Conservation (phyloP, 2,888 invertebrate genomes). For the Eristalis tenax region DNA sequence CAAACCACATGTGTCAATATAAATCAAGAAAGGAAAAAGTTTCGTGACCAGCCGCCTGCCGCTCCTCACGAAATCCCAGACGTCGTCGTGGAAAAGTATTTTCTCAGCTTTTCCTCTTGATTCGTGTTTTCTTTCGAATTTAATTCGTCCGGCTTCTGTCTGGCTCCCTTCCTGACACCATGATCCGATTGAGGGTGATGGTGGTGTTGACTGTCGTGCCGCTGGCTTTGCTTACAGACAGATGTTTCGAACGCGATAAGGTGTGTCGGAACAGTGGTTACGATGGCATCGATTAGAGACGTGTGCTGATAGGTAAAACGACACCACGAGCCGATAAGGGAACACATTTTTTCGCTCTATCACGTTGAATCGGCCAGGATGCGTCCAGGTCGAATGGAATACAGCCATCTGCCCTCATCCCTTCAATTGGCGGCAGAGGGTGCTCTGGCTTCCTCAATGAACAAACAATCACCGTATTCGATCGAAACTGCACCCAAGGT, state of each 20-base stretch:
- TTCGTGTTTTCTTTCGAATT: not conserved
- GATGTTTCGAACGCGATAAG: constrained; percentile 40
- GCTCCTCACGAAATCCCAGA: not conserved
- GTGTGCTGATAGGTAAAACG: constrained; percentile 32
- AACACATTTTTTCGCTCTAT: constrained; percentile 19
- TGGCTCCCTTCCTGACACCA: constrained; percentile 20
- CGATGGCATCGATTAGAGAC: constrained; percentile 26
- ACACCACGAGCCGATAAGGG: constrained; percentile 26
- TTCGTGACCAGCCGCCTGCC: constrained; percentile 30
- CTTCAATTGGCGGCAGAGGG: not conserved
- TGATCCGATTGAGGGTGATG: not conserved
- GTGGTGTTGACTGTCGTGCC: not conserved
- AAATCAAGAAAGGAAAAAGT: constrained; percentile 41
- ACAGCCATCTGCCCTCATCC: constrained; percentile 37
- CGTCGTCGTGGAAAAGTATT: not conserved
- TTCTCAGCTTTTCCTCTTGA: not conserved
- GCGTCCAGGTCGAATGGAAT: constrained; percentile 2
- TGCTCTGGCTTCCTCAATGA: not conserved
- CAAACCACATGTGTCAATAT: constrained; percentile 45
- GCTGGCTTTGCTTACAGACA: constrained; percentile 22
- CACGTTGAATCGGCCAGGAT: not conserved
- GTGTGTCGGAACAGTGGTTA: constrained; percentile 45
- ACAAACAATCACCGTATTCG: not conserved
- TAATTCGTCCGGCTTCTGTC: not conserved
- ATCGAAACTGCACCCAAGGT: not conserved